Evolutionary conservation across 92 coral and sea anemone species (phyloP), one percentile per base, ranked within the genome.

Genomic region (Isaurus tuberculatus): DNA sequence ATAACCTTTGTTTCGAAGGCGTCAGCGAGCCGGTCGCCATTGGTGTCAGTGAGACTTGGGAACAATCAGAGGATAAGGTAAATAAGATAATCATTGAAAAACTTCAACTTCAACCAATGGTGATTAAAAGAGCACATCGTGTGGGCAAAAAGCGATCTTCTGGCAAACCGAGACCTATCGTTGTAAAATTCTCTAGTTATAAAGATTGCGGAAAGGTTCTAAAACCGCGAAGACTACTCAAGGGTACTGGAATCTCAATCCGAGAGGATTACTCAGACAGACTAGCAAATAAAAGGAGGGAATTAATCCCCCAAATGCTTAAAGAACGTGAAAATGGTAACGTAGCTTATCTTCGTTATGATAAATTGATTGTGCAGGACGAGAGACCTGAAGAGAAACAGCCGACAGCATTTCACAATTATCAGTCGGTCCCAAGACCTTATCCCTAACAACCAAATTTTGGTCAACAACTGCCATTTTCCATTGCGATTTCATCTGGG

Each of bases 1-100:
- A 89, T 57, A 89, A 89, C 67, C 44, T 89, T 7, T 89, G 90
- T 73, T 86, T 84, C 5, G 89, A 84, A 8, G 88, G 91, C 13
- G 40, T 84, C 42, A 15, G 66, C 25, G 82, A 84, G 57, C 43
- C 48, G 17, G 25, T 43, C 70, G 83, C 25, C 17, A 29, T 32
- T 4, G 44, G 42, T 29, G 60, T 2, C 30, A 81, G 36, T 19
- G 87, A 89, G 75, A 28, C 73, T 0, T 86, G 90, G 92, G n/a
- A 46, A 31, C 65, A 73, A 4, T 44, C 87, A 7, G 85, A 89
- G 42, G 27, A 49, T 26, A 80, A 85, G 70, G 55, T 80, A 7
- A 89, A 72, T 22, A 8, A 73, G 26, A 23, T 89, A 11, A 17
- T 81, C 16, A 43, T 88, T 0, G 60, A 37, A 32, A 23, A 78